These are phyloP conservation scores for Matsumyia berberina DNA, from an alignment of 2,888 invertebrate genomes.

Conservation along the genomic window DNA sequence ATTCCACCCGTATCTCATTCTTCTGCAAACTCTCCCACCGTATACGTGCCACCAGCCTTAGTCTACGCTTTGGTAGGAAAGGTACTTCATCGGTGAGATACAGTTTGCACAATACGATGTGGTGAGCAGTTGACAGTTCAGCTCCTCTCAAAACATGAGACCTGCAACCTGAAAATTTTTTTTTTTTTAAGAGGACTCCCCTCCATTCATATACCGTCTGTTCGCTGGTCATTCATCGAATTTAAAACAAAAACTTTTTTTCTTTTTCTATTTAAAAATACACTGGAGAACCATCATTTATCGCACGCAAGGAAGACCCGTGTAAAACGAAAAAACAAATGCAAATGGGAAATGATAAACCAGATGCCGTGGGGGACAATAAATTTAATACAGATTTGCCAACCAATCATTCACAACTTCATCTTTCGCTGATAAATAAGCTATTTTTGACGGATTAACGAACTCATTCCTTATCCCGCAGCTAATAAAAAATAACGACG, in stretches of 20 bases:
- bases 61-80: too few relatives aligned
- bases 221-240: not conserved
- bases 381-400: not conserved
- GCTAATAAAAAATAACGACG: not conserved
- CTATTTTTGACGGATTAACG: slow-evolving; percentile 1
- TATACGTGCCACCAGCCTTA: too few relatives aligned
- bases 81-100: too few relatives aligned
- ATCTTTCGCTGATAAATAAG: not conserved
- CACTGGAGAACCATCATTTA: not conserved
- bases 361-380: not conserved
- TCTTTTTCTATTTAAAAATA: not conserved
- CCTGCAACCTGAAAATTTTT: too few relatives aligned
- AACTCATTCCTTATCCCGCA: not conserved
- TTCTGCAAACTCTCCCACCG: too few relatives aligned
- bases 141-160: too few relatives aligned
- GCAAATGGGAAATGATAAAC: not conserved
- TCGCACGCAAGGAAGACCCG: not conserved
- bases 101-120: too few relatives aligned
- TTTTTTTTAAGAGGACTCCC: too few relatives aligned
- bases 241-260: not conserved
- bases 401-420: not conserved
- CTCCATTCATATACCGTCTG: too few relatives aligned
- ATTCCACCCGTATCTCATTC: too few relatives aligned
- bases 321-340: not conserved
- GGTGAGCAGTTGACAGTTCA: too few relatives aligned